Evolutionary conservation across 30 jellyfish, hydroid and myxozoan genomes (phyloP), one percentile per base, ranked within the genome.

Genomic region (Rhopilema esculentum): DNA sequence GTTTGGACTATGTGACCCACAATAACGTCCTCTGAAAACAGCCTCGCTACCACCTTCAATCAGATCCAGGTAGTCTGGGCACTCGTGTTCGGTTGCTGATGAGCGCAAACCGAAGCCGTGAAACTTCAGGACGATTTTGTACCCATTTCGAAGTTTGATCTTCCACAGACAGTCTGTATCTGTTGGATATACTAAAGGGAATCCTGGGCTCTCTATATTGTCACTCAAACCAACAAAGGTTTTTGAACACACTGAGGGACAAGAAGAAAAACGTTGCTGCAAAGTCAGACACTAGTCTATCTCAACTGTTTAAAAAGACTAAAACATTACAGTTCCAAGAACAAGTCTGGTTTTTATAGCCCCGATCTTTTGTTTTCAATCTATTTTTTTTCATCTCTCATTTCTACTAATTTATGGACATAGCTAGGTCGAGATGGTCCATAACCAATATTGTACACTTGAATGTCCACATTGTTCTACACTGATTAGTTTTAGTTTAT

Each of bases 141-240:
- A 81, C 22, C 99, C 99, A 18, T 72, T 27, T 1, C 70, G 76
- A 17, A 94, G 61, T 53, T 94, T 87, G 25, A 94, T 80, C 32
- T 49, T 80, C 99, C 97, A 94, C 50, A 94, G 30, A 49, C 99
- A 94, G 72, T 94, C 97, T n/a, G 87, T 17, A 24, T 82, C 91
- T 16, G 27, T 21, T 74, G 86, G 90, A 63, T 89, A 94, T 7
- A 75, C 61, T 1, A 75, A 28, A 18, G 98, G 98, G 62, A 76
- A 89, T 23, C 89, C 91, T 0, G 93, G 94, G 63, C 95, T 69
- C 61, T 89, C 97, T 16, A 94, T 89, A 16, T 68, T 70, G 26
- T 93, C 97, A 1, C 92, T 77, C n/a, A 89, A 78, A 61, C 77
- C 89, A 19, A 88, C 88, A 0, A 89, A 75, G 18, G 84, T 87